Evolutionary conservation across 2,797 vertebrate species (phyloP).

Genomic region (Diplodus sargus): DNA sequence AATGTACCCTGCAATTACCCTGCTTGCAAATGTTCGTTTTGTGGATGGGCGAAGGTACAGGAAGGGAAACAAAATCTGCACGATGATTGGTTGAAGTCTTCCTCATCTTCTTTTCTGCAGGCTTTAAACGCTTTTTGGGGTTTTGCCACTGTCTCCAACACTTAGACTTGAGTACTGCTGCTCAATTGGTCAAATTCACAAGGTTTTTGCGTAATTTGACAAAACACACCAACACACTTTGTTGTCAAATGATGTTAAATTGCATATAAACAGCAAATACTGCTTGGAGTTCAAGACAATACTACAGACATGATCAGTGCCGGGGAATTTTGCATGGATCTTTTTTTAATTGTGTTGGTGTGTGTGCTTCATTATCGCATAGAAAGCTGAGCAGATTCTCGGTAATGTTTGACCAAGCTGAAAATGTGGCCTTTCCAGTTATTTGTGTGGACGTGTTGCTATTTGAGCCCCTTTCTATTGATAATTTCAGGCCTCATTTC

Average conservation of each 20-base stretch:
- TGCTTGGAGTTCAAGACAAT: not conserved
- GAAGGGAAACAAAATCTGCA: too few relatives aligned
- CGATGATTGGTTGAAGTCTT: too few relatives aligned
- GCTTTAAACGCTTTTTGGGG: too few relatives aligned
- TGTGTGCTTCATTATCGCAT: slow-evolving; percentile 37
- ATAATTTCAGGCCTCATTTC: slow-evolving; percentile 26
- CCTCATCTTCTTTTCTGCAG: too few relatives aligned
- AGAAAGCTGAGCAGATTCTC: slow-evolving; percentile 20
- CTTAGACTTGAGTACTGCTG: too few relatives aligned
- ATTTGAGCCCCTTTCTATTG: slow-evolving; percentile 23
- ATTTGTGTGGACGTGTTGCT: slow-evolving; percentile 30
- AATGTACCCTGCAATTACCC: too few relatives aligned
- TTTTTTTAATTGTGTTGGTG: slow-evolving; percentile 1
- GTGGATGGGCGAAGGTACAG: too few relatives aligned
- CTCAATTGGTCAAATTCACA: too few relatives aligned
- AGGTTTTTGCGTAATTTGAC: too few relatives aligned
- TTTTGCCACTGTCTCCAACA: too few relatives aligned
- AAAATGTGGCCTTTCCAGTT: slow-evolving; percentile 39
- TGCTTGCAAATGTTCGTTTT: too few relatives aligned
- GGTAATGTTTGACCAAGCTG: slow-evolving; percentile 19
- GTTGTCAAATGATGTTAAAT: not conserved
- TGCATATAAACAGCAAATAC: slow-evolving; percentile 1
- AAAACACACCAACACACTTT: too few relatives aligned
- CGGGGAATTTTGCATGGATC: slow-evolving; percentile 8
- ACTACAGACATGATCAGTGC: not conserved